Percentiles rank a stretch among this genome's conserved stretches.
Conservation (phyloP, 2,888 invertebrate genomes). For the Chaitophorus viminalis region DNA sequence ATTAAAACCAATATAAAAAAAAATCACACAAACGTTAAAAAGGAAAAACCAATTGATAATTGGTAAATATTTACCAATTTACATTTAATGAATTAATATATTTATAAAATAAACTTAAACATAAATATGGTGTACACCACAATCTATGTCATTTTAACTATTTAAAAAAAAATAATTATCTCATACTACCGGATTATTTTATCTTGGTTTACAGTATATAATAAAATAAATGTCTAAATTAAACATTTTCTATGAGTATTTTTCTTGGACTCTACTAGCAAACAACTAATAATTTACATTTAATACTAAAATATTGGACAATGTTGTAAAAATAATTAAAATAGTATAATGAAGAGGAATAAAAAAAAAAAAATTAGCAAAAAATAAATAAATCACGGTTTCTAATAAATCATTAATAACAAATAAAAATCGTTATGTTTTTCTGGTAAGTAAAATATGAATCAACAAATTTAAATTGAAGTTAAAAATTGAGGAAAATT, state of each 20-base stretch:
- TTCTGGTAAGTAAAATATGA: not conserved
- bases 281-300: slow-evolving; percentile 10
- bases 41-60: not conserved
- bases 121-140: slow-evolving; percentile 1
- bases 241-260: slow-evolving; percentile 31
- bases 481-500: not conserved
- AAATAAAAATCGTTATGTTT: not conserved
- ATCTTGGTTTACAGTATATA: slow-evolving; percentile 10
- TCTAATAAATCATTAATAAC: slow-evolving; percentile 31
- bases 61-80: slow-evolving; percentile 37
- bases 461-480: not conserved
- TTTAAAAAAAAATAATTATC: slow-evolving; percentile 24
- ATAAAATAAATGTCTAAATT: slow-evolving; percentile 10
- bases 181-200: not conserved
- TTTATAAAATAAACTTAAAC: slow-evolving; percentile 22
- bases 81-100: not conserved
- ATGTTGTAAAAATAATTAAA: slow-evolving; percentile 11
- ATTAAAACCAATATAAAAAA: slow-evolving; percentile 16
- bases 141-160: not conserved
- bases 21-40: slow-evolving; percentile 41
- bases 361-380: not conserved
- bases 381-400: slow-evolving; percentile 33
- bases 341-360: not conserved
- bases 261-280: not conserved
- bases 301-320: slow-evolving; percentile 32